Conservation (phyloP, 1,140 invertebrate genomes). For the Aphidius ervi region DNA sequence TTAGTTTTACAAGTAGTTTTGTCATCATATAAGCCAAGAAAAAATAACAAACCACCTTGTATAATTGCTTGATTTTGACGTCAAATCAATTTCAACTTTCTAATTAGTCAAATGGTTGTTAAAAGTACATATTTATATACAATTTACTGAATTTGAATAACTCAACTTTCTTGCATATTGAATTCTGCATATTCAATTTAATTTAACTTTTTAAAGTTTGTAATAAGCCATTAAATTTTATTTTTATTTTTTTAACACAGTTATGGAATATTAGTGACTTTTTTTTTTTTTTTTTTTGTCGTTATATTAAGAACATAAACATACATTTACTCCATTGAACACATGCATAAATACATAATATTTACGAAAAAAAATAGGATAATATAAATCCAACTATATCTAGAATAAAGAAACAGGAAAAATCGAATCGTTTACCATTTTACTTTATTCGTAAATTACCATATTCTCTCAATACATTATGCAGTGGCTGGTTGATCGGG, state of each 20-base stretch:
- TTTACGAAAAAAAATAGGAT: too few species aligned
- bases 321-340: background rate
- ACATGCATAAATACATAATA: background rate
- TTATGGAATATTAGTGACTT: too few species aligned
- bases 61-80: too few species aligned
- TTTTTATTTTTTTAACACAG: too few species aligned
- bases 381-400: slow-evolving; percentile 3
- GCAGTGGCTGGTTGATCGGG: background rate
- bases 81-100: slow-evolving; percentile 4
- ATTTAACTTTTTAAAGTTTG: too few species aligned
- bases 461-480: slow-evolving; percentile 15
- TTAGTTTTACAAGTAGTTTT: too few species aligned
- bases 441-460: slow-evolving; percentile 7
- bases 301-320: background rate
- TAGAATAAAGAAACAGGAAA: background rate
- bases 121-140: slow-evolving; percentile 13
- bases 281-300: too few species aligned
- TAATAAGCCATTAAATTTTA: too few species aligned
- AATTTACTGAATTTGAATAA: background rate
- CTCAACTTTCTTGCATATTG: too few species aligned
- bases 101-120: slow-evolving; percentile 27
- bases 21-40: background rate
- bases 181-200: too few species aligned
- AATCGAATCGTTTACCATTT: slow-evolving; percentile 14
- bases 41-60: background rate